These are phyloP conservation scores for Hirundo rustica DNA, from an alignment of 2,797 vertebrate species.

Conservation along the genomic window DNA sequence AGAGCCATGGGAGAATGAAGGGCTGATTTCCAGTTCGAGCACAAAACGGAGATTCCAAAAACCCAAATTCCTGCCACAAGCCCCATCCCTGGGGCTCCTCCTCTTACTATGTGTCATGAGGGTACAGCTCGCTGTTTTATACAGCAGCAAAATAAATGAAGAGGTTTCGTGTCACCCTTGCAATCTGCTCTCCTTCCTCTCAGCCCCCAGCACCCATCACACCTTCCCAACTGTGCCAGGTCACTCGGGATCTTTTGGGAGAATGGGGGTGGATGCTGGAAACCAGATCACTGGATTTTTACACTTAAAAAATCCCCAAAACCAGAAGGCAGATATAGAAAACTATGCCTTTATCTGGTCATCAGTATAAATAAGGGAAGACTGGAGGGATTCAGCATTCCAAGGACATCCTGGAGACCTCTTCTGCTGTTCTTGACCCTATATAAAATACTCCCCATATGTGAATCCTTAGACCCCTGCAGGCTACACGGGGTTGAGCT, in stretches of 20 bases:
- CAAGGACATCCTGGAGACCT: background rate
- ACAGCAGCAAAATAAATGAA: background rate
- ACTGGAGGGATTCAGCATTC: background rate
- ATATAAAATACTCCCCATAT: background rate
- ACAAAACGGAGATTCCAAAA: background rate
- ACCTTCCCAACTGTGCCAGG: background rate
- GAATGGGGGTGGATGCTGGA: rapidly evolving
- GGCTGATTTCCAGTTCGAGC: background rate
- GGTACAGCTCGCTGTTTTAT: background rate
- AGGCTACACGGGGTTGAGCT: background rate
- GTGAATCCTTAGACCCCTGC: background rate
- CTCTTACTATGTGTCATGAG: rapidly evolving
- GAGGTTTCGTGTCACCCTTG: background rate
- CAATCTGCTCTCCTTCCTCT: background rate
- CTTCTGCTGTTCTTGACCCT: background rate
- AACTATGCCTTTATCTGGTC: background rate
- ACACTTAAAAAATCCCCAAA: background rate
- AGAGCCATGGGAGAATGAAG: background rate
- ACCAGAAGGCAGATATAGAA: background rate
- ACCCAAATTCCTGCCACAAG: background rate
- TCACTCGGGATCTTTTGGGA: background rate
- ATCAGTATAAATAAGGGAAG: background rate
- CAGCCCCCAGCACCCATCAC: background rate
- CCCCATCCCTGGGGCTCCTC: background rate
- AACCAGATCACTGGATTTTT: background rate